Base-by-base conservation (phyloP, 64 coral and sea anemone species). In the Dendronephthya gigantea region DNA sequence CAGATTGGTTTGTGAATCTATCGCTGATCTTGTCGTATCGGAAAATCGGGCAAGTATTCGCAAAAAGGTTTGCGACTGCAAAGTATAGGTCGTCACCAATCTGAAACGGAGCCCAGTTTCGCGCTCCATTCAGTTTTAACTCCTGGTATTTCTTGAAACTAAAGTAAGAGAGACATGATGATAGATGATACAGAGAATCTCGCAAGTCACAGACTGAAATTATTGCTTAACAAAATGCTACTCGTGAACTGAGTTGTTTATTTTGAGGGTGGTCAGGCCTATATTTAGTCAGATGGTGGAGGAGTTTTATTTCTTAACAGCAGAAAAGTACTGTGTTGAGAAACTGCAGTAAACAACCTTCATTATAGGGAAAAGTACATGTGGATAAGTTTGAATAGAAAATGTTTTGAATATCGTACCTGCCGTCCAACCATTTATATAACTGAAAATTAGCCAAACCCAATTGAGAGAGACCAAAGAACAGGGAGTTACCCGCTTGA, bases 371-470 rank as follows among this genome's bases (percentile, higher is more conserved):
- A 13, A 79, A 16, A 28, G 22, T 0, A 38, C 14, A 27, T 79
- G 70, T 22, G 70, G 22, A 79, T 79, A 28, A 31, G 15, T 38
- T 11, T 19, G n/a, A n/a, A n/a, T n/a, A n/a, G 31, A 22, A 2
- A 14, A 48, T 15, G 14, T 23, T 32, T 62, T n/a, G 0, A 12
- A 2, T 17, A 22, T 22, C 55, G 19, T 68, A 89, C 88, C 82
- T 89, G 48, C 84, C 84, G 2, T 32, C 55, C 14, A 72, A 59
- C 94, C 94, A 96, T 62, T 93, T 96, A 65, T 96, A 96, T 69
- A 96, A 89, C 43, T 93, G 83, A 83, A 96, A 96, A 83, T 91
- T 96, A 39, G 90, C 92, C 34, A 83, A 70, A 49, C 94, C 94
- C 4, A 96, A 56, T 82, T 96, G 94, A 2, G 94, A 96, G 12